Conservation (phyloP, 2,797 vertebrate species). For the Leptoclinus maculatus region DNA sequence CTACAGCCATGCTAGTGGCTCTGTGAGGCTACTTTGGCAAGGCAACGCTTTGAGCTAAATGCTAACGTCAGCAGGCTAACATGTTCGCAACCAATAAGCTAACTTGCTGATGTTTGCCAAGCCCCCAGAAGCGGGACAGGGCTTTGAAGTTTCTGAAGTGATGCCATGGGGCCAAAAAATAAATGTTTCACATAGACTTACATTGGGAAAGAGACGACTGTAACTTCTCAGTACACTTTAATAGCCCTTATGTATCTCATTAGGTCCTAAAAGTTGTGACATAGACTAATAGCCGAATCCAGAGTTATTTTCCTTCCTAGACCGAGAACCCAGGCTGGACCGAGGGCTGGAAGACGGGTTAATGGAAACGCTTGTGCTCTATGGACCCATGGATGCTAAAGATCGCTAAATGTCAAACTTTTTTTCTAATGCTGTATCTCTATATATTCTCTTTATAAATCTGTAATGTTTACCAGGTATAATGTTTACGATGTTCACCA, state of each 20-base stretch:
- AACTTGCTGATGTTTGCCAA: not conserved
- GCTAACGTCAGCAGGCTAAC: conserved; percentile 3
- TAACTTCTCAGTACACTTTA: no score
- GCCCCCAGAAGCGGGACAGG: no score
- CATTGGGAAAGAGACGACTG: no score
- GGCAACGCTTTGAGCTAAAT: not conserved
- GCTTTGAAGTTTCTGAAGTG: no score
- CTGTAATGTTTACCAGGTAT: not conserved
- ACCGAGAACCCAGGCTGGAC: no score
- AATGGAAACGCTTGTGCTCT: not conserved
- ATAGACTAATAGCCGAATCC: not conserved
- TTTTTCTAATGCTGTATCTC: no score
- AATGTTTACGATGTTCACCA: not conserved
- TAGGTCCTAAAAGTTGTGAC: not conserved
- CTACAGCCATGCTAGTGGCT: not conserved
- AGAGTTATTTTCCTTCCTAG: not conserved
- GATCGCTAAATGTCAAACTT: no score
- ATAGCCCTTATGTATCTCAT: no score
- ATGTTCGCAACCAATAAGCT: not conserved
- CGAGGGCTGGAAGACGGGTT: no score
- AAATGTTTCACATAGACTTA: no score
- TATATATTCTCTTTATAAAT: no score
- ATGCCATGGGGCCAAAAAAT: no score
- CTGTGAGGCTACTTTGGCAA: conserved; percentile 6
- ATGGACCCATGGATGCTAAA: not conserved